Evolutionary conservation across 2,113 vertebrate genomes (phyloP).

Genomic region (Myocastor coypus): DNA sequence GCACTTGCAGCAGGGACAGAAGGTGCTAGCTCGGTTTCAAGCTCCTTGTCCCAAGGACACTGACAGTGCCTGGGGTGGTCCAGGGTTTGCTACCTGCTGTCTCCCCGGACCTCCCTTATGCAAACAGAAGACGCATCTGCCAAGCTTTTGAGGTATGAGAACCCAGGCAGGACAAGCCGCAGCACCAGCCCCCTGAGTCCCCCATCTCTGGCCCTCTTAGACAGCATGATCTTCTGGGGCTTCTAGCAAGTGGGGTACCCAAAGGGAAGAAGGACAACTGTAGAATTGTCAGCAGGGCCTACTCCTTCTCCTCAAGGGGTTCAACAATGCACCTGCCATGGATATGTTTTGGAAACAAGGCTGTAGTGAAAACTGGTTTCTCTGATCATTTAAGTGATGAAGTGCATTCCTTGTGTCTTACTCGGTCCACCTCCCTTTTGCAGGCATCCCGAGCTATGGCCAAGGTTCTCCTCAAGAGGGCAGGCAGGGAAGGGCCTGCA

Average conservation of each 20-base stretch:
- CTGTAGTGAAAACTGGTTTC: background rate
- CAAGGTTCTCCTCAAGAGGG: constrained; percentile 6
- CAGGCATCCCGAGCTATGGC: constrained; percentile 41
- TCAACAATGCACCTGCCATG: background rate
- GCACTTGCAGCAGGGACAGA: background rate
- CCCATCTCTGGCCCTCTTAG: background rate
- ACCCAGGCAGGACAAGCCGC: background rate
- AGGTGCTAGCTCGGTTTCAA: background rate
- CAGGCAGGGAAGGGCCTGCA: background rate
- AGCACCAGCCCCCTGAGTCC: background rate
- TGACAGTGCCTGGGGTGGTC: background rate
- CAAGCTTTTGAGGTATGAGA: background rate
- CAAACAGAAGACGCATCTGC: background rate
- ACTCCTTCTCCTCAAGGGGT: background rate
- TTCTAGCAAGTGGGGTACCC: background rate
- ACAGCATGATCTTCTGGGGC: background rate
- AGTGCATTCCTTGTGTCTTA: background rate
- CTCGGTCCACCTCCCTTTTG: background rate
- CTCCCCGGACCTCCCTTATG: background rate
- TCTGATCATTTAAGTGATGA: background rate
- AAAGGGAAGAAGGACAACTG: background rate
- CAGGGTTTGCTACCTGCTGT: background rate
- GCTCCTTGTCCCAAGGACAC: background rate
- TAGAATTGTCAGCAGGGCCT: background rate
- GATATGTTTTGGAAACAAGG: background rate